Base-by-base conservation (phyloP, 2,113 vertebrate genomes). In the Eulacestoma nigropectus region DNA sequence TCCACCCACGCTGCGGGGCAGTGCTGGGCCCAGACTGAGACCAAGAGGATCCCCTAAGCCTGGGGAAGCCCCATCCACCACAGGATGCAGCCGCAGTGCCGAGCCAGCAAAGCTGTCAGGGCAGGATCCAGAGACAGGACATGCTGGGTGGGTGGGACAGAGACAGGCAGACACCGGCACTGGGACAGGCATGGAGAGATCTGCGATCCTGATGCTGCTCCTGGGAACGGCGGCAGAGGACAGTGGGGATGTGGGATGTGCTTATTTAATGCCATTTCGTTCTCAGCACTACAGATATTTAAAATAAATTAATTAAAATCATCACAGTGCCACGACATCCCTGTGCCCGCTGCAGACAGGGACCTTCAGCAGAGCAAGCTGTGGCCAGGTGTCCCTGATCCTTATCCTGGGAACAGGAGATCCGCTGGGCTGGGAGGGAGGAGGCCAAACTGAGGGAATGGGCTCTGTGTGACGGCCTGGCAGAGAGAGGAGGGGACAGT, bases 211-310 rank as follows among this genome's bases (percentile, higher is more conserved):
- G 78, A 16, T 65, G 3, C n/a, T 75, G 47, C 55, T 75, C 44
- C 35, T 49, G 42, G 75, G 52, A 89, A 8, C 12, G 12, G 37
- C 2, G 0, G 41, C 72, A 47, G 50, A 84, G 49, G 18, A 33
- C 7, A 32, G 20, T 7, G 16, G 37, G 39, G 23, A 44, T 29
- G 35, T n/a, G 26, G 32, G n/a, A 47, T 33, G 44, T 35, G 73
- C 35, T 87, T 42, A 80, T 82, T 92, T 74, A 82, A 91, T 86
- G 44, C 11, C 53, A 47, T 63, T 92, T 92, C 67, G 75, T 87
- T 68, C 89, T 42, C 62, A 81, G 57, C 25, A 29, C 20, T 56
- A 52, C 33, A 52, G 56, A 17, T 41, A 81, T 21, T 79, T 49
- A 69, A 83, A 90, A 80, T 26, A 26, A 67, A 86, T 21, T 72